Evolutionary conservation across 2,113 vertebrate genomes (phyloP).

Genomic region (Tachuris rubrigastra): DNA sequence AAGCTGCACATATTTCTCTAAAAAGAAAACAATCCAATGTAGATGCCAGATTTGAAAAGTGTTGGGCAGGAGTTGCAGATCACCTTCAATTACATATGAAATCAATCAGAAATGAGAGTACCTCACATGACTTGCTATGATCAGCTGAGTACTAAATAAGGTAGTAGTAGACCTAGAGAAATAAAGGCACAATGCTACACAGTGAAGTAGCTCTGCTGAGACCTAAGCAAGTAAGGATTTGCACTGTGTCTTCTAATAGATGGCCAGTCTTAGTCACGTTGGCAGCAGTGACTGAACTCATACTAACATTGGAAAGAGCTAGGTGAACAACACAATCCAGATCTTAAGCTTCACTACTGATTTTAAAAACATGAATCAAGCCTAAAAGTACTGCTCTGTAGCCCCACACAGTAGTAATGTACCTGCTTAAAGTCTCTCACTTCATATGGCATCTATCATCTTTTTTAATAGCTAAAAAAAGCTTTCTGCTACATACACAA

Average conservation of each 20-base stretch:
- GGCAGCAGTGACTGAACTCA: neutral
- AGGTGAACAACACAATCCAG: neutral
- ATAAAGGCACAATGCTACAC: neutral
- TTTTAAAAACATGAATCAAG: neutral
- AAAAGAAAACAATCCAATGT: neutral
- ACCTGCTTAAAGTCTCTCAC: neutral
- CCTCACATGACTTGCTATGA: neutral
- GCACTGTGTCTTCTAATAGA: neutral
- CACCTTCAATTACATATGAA: neutral
- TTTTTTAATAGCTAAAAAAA: neutral
- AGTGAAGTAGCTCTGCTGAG: neutral
- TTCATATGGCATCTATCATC: neutral
- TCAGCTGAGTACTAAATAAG: neutral
- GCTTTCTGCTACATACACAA: neutral
- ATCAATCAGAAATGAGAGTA: neutral
- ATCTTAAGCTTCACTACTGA: neutral
- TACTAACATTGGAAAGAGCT: neutral
- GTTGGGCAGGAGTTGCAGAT: neutral
- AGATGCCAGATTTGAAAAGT: neutral
- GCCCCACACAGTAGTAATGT: neutral
- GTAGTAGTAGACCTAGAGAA: neutral
- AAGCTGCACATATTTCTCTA: neutral
- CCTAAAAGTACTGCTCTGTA: neutral
- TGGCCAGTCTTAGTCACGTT: accelerated
- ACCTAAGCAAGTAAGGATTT: neutral